Base-by-base conservation (phyloP, 1,140 invertebrate genomes). In the Drosophila lacertosa region DNA sequence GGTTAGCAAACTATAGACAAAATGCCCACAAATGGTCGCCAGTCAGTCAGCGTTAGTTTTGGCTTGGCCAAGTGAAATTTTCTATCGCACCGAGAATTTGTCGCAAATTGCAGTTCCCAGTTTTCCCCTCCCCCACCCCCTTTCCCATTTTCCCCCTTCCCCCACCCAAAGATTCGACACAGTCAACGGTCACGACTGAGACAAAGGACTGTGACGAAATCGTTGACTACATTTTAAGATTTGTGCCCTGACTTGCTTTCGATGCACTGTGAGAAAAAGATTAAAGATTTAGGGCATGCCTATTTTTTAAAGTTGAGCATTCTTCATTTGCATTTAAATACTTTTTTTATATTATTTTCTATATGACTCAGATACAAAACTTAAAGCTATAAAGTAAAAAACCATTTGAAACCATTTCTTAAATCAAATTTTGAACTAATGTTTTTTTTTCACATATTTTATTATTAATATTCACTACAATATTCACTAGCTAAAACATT, bases 71-170 rank as follows among this genome's bases (percentile, higher is more conserved):
- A 72, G 68, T 73, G 64, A 73, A 73, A 73, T 62, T 77, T 69
- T 66, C 16, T 32, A 29, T 55, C 15, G 13, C 10, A 22, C 7
- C 71, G 45, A 48, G 45, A 75, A 81, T 81, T 77, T 82, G 78
- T 82, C 78, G 78, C 78, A 77, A 81, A 82, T 82, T 82, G 65
- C 77, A 72, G 63, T 65, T 57, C 32, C 42, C 63, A 64, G 47
- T n/a, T n/a, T n/a, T n/a, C 18, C 13, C 16, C n/a, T 10, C 6
- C 26, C 26, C 1, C 13, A 22, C 2, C 6, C 37, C 15, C 15
- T 4, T 33, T 5, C 1, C 55, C 29, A 35, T 7, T 24, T 4
- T 16, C 13, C 5, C 22, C 29, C 11, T 1, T 2, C 10, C 9
- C 18, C n/a, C 9, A 22, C 32, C 22, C n/a, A 33, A 62, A 63